Evolutionary conservation across 1,140 invertebrate genomes (phyloP).

Genomic region (Drosophila pseudoobscura): DNA sequence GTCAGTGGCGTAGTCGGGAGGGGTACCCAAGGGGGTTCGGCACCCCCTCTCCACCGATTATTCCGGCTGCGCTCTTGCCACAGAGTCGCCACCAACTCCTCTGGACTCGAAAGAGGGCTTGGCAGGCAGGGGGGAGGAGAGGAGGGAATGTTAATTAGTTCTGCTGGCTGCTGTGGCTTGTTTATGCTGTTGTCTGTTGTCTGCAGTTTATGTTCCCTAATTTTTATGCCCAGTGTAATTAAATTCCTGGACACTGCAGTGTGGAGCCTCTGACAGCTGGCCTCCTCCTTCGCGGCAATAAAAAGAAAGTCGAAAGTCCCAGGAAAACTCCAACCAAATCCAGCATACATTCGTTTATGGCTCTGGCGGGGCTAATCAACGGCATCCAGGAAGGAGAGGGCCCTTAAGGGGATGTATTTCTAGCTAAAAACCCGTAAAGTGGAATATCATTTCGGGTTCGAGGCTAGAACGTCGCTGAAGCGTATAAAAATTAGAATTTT

Average conservation of each 20-base stretch:
- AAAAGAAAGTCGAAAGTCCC: conserved; percentile 3
- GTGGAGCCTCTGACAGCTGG: conserved; percentile 7
- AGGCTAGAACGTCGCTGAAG: conserved; percentile 20
- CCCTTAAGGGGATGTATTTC: conserved; percentile 8
- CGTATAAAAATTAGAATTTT: conserved; percentile 20
- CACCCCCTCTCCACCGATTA: too few relatives aligned
- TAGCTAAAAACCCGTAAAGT: conserved; percentile 30
- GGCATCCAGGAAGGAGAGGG: background rate
- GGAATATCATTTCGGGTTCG: conserved; percentile 7
- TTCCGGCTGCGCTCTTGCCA: background rate
- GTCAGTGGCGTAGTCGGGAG: conserved; percentile 2
- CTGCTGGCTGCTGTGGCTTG: conserved; percentile 28
- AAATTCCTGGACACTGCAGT: conserved; percentile 30
- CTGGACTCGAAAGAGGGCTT: background rate
- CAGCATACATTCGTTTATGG: conserved; percentile 18
- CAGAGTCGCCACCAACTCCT: conserved; percentile 18
- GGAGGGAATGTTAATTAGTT: conserved; percentile 42
- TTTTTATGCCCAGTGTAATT: conserved; percentile 35
- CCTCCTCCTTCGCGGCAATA: conserved; percentile 17
- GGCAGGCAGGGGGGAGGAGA: background rate
- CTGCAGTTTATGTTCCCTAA: conserved; percentile 45
- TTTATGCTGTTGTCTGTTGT: conserved; percentile 22
- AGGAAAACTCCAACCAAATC: background rate
- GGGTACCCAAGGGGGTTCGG: background rate
- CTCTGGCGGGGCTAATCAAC: conserved; percentile 2